A percentile compares a stretch with the other conserved stretches of the same genome.
phyloP scores from a whole-genome alignment of 2,888 invertebrate genomes.

The Agrochola lota region DNA sequence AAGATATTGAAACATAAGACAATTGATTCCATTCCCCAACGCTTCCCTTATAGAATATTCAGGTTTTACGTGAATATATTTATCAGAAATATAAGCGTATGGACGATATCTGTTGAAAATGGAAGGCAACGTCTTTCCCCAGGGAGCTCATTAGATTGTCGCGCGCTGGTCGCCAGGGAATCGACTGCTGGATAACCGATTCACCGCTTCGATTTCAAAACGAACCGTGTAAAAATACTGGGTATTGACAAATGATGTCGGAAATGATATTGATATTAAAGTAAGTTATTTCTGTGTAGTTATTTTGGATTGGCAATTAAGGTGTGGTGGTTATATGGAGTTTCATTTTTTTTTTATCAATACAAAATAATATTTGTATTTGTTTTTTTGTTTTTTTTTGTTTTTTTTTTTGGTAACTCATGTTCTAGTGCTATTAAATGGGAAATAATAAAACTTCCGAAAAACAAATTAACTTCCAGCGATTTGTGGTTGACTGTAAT shows the following conservation, averaged over 20 bases:
- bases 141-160: constrained; percentile 81
- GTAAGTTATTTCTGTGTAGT: not conserved
- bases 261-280: constrained; percentile 35
- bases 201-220: constrained; percentile 74
- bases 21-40: constrained; percentile 66
- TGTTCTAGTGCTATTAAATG: not conserved
- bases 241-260: constrained; percentile 63
- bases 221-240: constrained; percentile 70
- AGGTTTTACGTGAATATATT: constrained; percentile 67
- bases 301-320: constrained; percentile 10
- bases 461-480: too few relatives aligned
- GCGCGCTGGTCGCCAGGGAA: constrained; percentile 69
- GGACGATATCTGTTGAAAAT: constrained; percentile 73
- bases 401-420: too few relatives aligned
- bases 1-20: constrained; percentile 68
- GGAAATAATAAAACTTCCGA: too few relatives aligned
- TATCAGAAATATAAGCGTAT: constrained; percentile 68
- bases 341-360: not conserved
- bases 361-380: not conserved
- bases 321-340: not conserved
- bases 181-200: constrained; percentile 71
- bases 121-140: constrained; percentile 72
- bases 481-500: too few relatives aligned
- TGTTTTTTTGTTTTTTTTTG: too few relatives aligned
- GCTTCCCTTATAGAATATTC: constrained; percentile 68